These are phyloP conservation scores for Dolomedes plantarius DNA, from an alignment of 2,888 invertebrate species.

Conservation along the genomic window DNA sequence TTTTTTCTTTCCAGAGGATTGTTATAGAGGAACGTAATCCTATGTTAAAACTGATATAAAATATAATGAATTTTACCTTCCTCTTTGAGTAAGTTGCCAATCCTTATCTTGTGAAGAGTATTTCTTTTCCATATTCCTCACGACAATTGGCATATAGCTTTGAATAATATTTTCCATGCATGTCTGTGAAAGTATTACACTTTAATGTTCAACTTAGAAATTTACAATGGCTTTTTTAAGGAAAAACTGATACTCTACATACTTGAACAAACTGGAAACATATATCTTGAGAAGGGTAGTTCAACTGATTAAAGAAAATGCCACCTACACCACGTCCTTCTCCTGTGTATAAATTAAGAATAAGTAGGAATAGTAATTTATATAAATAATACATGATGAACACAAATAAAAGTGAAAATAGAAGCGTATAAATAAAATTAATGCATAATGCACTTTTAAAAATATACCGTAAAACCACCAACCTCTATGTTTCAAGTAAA, in stretches of 20 bases:
- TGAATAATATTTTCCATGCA: neutral
- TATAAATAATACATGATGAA: no score
- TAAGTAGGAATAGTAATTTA: no score
- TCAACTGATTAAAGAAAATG: conserved; percentile 97
- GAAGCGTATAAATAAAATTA: no score
- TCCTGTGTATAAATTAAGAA: conserved; percentile 76
- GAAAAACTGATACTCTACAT: neutral
- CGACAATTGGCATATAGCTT: conserved; percentile 86
- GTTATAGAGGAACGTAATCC: no score
- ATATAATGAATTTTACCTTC: no score
- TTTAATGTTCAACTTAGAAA: no score
- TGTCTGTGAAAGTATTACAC: neutral
- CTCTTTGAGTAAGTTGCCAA: conserved; percentile 78
- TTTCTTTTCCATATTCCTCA: conserved; percentile 87
- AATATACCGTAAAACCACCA: no score
- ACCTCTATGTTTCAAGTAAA: conserved; percentile 89
- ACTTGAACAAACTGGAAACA: conserved; percentile 85
- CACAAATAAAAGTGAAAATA: no score
- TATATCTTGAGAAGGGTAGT: conserved; percentile 84
- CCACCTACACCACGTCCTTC: conserved; percentile 95
- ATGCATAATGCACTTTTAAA: no score
- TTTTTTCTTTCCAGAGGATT: no score
- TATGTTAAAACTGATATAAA: no score
- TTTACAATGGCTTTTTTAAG: no score
- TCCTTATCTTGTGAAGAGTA: conserved; percentile 80